These are phyloP conservation scores for Rhadina sibilatrix DNA, from an alignment of 2,113 vertebrate species.

Conservation along the genomic window DNA sequence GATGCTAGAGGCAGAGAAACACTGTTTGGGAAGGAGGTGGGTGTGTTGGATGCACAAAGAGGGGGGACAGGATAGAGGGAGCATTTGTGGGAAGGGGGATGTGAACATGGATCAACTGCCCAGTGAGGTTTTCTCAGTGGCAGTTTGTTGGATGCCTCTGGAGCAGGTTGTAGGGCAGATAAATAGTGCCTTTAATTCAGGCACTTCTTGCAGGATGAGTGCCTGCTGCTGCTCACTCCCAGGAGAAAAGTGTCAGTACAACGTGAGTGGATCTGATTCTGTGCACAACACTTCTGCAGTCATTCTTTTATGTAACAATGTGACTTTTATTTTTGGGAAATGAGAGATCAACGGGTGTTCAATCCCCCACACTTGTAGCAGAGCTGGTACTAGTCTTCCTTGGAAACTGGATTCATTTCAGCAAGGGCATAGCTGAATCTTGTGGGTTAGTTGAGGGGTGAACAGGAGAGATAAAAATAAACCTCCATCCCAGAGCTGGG, in stretches of 20 bases:
- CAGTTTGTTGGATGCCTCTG: neutral
- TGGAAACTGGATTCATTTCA: neutral
- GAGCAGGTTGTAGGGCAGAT: neutral
- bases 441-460: neutral
- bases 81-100: neutral
- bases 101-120: neutral
- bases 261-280: neutral
- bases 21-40: neutral
- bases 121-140: neutral
- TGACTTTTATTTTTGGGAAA: slow-evolving; percentile 51
- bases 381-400: neutral
- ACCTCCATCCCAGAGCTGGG: neutral
- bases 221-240: neutral
- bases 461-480: neutral
- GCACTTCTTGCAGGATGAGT: neutral
- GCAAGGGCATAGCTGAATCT: neutral
- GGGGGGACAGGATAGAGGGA: neutral
- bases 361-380: neutral
- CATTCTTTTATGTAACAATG: slow-evolving; percentile 54
- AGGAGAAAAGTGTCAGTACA: neutral
- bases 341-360: neutral
- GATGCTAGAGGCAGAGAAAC: neutral
- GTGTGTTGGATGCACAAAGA: neutral
- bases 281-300: slow-evolving; percentile 1
- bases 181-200: neutral